These are phyloP conservation scores for Taenaris catops DNA, from an alignment of 2,888 invertebrate genomes.

Conservation along the genomic window DNA sequence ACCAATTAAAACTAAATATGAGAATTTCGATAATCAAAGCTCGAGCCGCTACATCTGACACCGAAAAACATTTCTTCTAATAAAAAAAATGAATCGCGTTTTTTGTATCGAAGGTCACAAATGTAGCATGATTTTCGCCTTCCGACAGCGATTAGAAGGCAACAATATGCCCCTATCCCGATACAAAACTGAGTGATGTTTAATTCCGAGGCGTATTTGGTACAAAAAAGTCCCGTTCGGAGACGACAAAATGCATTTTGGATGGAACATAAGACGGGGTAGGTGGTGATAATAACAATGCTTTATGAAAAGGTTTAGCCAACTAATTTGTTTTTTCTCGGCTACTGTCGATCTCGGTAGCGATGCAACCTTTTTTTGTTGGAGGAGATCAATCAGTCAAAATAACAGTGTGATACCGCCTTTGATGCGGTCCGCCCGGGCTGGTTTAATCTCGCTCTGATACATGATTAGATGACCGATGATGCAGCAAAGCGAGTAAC, in stretches of 20 bases:
- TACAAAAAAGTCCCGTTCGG: conserved; percentile 34
- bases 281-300: conserved; percentile 77
- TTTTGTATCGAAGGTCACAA: conserved; percentile 71
- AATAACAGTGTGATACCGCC: conserved; percentile 80
- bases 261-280: conserved; percentile 52
- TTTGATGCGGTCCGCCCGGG: conserved; percentile 74
- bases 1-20: conserved; percentile 81
- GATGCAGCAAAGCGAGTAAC: conserved; percentile 72
- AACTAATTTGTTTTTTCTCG: conserved; percentile 79
- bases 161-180: conserved; percentile 31
- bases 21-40: conserved; percentile 78
- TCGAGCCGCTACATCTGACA: conserved; percentile 76
- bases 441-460: conserved; percentile 75
- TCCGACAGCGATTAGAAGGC: conserved; percentile 53
- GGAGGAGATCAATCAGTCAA: conserved; percentile 77
- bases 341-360: conserved; percentile 79
- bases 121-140: conserved; percentile 74
- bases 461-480: conserved; percentile 77
- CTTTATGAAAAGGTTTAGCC: conserved; percentile 78
- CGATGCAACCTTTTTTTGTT: conserved; percentile 73
- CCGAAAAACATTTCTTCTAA: conserved; percentile 64
- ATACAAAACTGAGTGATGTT: conserved; percentile 23
- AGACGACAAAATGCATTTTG: conserved; percentile 37
- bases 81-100: conserved; percentile 65
- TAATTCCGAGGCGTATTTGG: conserved; percentile 49